phyloP scores from a whole-genome alignment of 2,113 vertebrate genomes.

The Cervus canadensis region DNA sequence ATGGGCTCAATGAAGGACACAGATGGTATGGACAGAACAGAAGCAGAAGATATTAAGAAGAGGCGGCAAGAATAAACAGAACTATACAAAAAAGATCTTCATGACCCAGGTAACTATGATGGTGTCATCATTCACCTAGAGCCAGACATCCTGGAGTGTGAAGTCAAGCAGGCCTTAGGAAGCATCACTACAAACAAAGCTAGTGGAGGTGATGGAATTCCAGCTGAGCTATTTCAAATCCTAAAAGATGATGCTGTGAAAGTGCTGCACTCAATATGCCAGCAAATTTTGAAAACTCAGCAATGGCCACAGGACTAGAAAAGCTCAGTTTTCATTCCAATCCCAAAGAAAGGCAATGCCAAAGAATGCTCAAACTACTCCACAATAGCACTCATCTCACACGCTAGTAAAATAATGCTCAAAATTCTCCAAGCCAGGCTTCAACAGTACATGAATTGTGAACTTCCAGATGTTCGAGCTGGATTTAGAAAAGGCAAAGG shows the following conservation, averaged over 20 bases:
- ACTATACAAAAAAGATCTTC: neutral
- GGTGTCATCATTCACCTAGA: neutral
- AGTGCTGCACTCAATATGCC: neutral
- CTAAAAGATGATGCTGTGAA: neutral
- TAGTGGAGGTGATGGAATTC: neutral
- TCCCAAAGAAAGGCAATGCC: neutral
- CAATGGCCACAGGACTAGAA: neutral
- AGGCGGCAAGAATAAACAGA: neutral
- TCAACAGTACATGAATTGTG: neutral
- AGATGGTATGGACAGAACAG: neutral
- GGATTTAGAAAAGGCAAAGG: neutral
- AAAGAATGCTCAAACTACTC: neutral
- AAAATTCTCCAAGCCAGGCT: neutral
- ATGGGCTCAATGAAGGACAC: neutral
- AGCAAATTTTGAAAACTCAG: neutral
- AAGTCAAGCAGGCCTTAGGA: neutral
- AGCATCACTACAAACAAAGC: neutral
- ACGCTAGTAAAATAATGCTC: neutral
- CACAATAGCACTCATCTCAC: neutral
- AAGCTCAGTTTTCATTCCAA: neutral
- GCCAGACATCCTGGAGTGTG: fast-evolving
- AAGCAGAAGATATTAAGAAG: neutral
- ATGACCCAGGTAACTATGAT: fast-evolving
- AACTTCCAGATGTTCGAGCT: neutral
- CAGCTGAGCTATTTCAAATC: neutral